Conservation (phyloP, 2,888 invertebrate genomes). For the Agrotis ipsilon region DNA sequence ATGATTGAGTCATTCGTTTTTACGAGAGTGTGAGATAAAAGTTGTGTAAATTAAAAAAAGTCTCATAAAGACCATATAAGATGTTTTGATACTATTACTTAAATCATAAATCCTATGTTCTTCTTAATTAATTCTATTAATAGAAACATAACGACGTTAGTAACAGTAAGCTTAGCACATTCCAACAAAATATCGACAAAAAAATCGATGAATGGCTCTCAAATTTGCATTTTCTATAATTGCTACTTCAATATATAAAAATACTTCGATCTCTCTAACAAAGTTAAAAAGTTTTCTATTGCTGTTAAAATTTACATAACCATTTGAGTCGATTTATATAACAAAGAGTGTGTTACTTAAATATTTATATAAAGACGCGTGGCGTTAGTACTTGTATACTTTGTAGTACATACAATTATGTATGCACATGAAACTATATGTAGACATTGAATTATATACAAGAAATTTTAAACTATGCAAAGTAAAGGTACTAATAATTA, state of each 20-base stretch:
- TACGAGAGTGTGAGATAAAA: too few relatives aligned
- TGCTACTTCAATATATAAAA: conserved; percentile 12
- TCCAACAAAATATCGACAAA: neutral
- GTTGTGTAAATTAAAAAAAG: too few relatives aligned
- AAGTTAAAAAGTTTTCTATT: conserved; percentile 47
- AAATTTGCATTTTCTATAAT: conserved; percentile 9
- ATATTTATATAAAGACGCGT: conserved; percentile 69
- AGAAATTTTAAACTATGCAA: neutral
- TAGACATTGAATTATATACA: neutral
- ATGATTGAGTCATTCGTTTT: neutral
- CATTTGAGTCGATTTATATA: conserved; percentile 64
- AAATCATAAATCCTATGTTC: neutral
- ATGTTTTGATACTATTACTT: neutral
- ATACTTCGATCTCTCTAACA: conserved; percentile 37
- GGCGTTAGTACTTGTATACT: conserved; percentile 34
- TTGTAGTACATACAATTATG: neutral
- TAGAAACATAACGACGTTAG: conserved; percentile 15
- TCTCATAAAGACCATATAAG: too few relatives aligned
- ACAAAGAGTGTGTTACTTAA: conserved; percentile 61
- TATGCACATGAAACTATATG: neutral
- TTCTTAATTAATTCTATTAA: conserved; percentile 15
- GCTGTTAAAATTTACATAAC: conserved; percentile 59
- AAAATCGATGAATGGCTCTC: neutral
- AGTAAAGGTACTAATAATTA: too few relatives aligned
- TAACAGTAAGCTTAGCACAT: neutral